phyloP scores from a whole-genome alignment of 2,113 vertebrate species.

The Seriola aureovittata region DNA sequence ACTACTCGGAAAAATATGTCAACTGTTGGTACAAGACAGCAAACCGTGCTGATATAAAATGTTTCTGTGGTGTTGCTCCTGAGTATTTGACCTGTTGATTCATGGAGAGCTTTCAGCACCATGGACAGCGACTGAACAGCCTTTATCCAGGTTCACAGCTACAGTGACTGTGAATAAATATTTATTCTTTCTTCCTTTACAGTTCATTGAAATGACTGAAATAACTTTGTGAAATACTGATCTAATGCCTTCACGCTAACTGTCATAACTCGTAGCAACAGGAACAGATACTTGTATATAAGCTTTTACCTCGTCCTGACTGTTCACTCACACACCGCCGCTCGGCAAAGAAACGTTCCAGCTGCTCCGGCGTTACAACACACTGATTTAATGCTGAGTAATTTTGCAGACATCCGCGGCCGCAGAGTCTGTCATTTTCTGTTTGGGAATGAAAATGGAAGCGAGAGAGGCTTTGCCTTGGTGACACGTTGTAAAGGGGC shows the following conservation, averaged over 20 bases:
- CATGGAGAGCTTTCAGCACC: not conserved
- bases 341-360: not conserved
- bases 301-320: not conserved
- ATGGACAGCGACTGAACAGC: not conserved
- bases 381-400: not conserved
- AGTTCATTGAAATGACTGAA: not conserved
- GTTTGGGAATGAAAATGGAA: slow-evolving; percentile 37
- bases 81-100: no score
- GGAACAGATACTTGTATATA: not conserved
- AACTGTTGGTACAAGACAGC: no score
- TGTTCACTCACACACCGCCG: not conserved
- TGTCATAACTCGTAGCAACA: not conserved
- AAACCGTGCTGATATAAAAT: not conserved
- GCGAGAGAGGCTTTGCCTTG: slow-evolving; percentile 28
- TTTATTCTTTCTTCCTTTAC: not conserved
- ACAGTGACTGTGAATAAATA: no score
- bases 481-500: slow-evolving; percentile 45
- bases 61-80: not conserved
- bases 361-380: not conserved
- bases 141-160: not conserved
- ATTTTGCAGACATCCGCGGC: slow-evolving; percentile 16
- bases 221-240: not conserved
- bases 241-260: not conserved
- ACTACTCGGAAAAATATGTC: no score
- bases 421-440: slow-evolving; percentile 11